Conservation (phyloP, 1,140 invertebrate species). For the Calliphora vicina region DNA sequence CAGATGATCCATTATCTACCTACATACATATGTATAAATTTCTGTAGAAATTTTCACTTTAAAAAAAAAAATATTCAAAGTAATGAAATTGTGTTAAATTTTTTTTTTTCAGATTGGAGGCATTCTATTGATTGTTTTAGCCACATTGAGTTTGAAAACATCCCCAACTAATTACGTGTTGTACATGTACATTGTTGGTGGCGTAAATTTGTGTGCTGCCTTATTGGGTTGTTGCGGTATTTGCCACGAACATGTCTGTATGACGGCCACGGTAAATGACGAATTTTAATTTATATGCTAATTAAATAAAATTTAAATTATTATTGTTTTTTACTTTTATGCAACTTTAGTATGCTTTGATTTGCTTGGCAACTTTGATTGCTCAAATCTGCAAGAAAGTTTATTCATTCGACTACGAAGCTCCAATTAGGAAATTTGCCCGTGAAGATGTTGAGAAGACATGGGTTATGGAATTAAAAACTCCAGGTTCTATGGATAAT, state of each 20-base stretch:
- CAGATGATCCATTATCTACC: no score
- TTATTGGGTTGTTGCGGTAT: slow-evolving; percentile 57
- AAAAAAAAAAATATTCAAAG: no score
- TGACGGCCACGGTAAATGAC: slow-evolving; percentile 51
- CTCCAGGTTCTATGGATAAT: slow-evolving; percentile 53
- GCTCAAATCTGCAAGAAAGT: slow-evolving; percentile 46
- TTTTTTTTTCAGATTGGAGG: slow-evolving; percentile 33
- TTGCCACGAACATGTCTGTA: slow-evolving; percentile 53
- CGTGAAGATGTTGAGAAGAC: slow-evolving; percentile 45
- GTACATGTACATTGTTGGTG: slow-evolving; percentile 43
- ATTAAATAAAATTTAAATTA: not conserved
- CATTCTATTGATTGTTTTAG: slow-evolving; percentile 31
- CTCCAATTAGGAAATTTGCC: slow-evolving; percentile 51
- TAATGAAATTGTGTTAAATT: not conserved
- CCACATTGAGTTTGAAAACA: not conserved
- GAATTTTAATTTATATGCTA: not conserved
- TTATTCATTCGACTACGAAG: slow-evolving; percentile 39
- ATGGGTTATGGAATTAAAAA: slow-evolving; percentile 49
- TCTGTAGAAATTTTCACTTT: not conserved
- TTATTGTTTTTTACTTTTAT: slow-evolving; percentile 4
- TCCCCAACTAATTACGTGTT: slow-evolving; percentile 22
- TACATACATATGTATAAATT: no score
- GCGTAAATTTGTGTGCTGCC: slow-evolving; percentile 48
- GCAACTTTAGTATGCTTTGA: slow-evolving; percentile 48
- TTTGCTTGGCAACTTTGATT: slow-evolving; percentile 46